Conservation (phyloP, 1,140 invertebrate genomes). For the Trichoplusia ni region DNA sequence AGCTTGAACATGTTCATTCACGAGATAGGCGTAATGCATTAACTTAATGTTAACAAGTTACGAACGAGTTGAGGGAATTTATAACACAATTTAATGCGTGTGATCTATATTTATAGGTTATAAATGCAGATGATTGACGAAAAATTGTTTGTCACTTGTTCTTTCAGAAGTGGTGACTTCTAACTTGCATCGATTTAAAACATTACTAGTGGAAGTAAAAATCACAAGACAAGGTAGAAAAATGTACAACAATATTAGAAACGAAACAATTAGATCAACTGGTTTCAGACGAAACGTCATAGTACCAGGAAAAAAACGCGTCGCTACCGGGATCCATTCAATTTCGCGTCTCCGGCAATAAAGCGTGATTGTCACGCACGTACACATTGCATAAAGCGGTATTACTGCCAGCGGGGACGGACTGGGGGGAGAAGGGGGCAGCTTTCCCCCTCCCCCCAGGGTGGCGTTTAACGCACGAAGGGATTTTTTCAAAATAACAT, state of each 20-base stretch:
- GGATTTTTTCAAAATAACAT: conserved; percentile 49
- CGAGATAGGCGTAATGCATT: neutral
- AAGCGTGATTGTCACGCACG: conserved; percentile 77
- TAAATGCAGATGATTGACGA: too few relatives aligned
- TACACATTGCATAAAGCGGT: conserved; percentile 59
- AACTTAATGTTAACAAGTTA: too few relatives aligned
- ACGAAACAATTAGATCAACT: neutral
- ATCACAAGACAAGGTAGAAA: too few relatives aligned
- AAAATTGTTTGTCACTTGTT: too few relatives aligned
- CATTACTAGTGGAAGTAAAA: neutral
- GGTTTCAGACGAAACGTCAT: conserved; percentile 2
- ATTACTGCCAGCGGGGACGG: conserved; percentile 42
- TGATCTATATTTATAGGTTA: too few relatives aligned
- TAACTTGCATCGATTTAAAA: too few relatives aligned
- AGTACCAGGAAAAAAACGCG: conserved; percentile 5
- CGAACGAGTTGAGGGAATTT: too few relatives aligned
- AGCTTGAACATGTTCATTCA: too few relatives aligned
- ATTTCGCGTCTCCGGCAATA: conserved; percentile 62
- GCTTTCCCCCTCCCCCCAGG: neutral
- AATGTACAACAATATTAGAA: neutral
- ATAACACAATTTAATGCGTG: too few relatives aligned
- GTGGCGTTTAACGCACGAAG: conserved; percentile 50
- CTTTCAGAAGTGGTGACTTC: too few relatives aligned
- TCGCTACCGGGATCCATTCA: conserved; percentile 50
- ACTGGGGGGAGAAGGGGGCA: conserved; percentile 1